Evolutionary conservation across 2,888 invertebrate species (phyloP).

Genomic region (Drosophila kuntzei): DNA sequence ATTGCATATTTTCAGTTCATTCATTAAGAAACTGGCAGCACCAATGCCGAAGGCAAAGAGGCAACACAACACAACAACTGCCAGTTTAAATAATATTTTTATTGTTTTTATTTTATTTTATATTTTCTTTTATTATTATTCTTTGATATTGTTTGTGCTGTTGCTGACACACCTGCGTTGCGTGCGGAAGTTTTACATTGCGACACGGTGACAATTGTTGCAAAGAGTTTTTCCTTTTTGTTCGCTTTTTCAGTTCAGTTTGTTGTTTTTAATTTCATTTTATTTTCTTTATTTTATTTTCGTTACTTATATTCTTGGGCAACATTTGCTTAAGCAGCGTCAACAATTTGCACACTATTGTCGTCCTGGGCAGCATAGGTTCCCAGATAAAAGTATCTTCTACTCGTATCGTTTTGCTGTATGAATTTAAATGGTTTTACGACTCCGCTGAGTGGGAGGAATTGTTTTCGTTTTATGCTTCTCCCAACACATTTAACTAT

Average conservation of each 20-base stretch:
- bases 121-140: constrained; percentile 28
- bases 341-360: constrained; percentile 78
- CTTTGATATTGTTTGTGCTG: constrained; percentile 23
- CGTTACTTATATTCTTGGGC: constrained; percentile 53
- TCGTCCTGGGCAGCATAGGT: constrained; percentile 37
- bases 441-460: constrained; percentile 49
- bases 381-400: constrained; percentile 55
- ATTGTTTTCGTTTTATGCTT: constrained; percentile 27
- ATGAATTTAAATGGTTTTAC: constrained; percentile 78
- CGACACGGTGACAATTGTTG: constrained; percentile 59
- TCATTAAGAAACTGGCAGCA: constrained; percentile 59
- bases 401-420: constrained; percentile 49
- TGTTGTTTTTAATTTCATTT: constrained; percentile 13
- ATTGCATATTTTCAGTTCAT: constrained; percentile 48
- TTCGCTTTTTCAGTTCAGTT: constrained; percentile 7
- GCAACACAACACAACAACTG: constrained; percentile 29
- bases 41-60: constrained; percentile 10
- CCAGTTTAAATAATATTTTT: constrained; percentile 61
- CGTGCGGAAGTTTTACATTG: constrained; percentile 52
- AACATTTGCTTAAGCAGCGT: constrained; percentile 76
- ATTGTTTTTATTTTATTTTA: constrained; percentile 48
- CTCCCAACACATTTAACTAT: constrained; percentile 11
- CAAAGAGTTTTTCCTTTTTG: constrained; percentile 24
- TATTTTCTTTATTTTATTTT: constrained; percentile 34
- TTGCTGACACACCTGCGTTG: constrained; percentile 54